Evolutionary conservation across 1,140 invertebrate genomes (phyloP), one percentile per base, ranked within the genome.

Genomic region (Nilaparvata lugens): DNA sequence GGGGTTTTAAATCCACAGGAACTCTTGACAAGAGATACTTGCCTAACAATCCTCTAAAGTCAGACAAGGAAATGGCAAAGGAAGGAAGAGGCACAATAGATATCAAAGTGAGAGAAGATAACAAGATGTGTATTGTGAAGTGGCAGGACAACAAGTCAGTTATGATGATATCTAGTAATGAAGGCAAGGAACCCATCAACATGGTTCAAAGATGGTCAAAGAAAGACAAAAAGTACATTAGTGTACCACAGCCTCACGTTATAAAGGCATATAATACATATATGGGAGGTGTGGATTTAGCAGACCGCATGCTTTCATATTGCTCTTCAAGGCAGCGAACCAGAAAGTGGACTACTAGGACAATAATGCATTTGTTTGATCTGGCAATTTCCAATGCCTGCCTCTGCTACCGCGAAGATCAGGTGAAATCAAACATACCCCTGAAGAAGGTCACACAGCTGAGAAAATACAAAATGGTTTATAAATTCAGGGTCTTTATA

Each of bases 181-280:
- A 65, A 4, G 43, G n/a, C 13, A 51, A 21, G 14, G 65, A 62
- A 24, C 25, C 61, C 7, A 3, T 24, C 21, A 56, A 60, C 21
- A 18, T 6, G 4, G 69, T 65, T 45, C 61, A 61, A 40, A 54
- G 70, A 19, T 71, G 69, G 68, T 66, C 62, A 53, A 72, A 71
- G 65, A 65, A 62, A 53, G 48, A 66, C n/a, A 71, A 69, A 54
- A 57, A 64, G 58, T 64, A 67, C 19, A 56, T 69, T 11, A 19
- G 60, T n/a, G 60, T 71, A 9, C 31, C 42, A 40, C 45, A 63
- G 13, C 71, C 71, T 43, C 54, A 62, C 13, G 65, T 70, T 24
- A 59, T 72, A 0, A 62, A 65, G 42, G 18, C 51, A 38, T 73
- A 72, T 64, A 73, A 73, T 59, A 60, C 64, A 53, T 62, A 61